Percentiles rank a stretch among this genome's conserved stretches.
These are phyloP conservation scores for Eulemur albifrons DNA, from an alignment of 2,797 vertebrate species.

Conservation along the genomic window DNA sequence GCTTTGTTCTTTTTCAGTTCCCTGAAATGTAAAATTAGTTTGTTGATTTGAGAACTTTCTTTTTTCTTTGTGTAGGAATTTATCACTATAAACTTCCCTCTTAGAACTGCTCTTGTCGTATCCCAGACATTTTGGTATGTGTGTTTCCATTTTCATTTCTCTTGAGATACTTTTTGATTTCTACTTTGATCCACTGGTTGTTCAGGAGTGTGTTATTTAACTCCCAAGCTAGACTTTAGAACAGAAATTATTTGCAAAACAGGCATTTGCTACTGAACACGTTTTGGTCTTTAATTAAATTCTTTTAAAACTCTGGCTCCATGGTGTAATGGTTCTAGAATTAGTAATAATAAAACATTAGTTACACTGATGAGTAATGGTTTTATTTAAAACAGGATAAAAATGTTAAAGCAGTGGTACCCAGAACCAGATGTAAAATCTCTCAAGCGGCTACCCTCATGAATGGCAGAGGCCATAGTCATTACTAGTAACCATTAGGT, in stretches of 20 bases:
- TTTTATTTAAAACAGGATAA: constrained; percentile 69
- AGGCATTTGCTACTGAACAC: constrained; percentile 45
- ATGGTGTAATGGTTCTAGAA: constrained; percentile 56
- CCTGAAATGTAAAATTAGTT: neutral
- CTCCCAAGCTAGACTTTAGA: constrained; percentile 44
- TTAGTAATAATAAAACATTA: constrained; percentile 64
- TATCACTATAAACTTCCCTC: neutral
- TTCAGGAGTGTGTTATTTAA: neutral
- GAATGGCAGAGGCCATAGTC: neutral
- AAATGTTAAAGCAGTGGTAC: constrained; percentile 34
- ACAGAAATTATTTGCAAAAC: constrained; percentile 62
- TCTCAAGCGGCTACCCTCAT: neutral
- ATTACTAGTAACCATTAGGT: neutral
- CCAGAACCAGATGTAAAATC: neutral
- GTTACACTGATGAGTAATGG: constrained; percentile 33
- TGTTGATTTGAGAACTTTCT: neutral
- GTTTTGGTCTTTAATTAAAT: constrained; percentile 64
- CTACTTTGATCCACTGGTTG: neutral
- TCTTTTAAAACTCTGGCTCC: constrained; percentile 61
- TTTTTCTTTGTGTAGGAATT: neutral
- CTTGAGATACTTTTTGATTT: neutral
- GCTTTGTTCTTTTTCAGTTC: neutral
- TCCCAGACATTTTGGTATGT: neutral
- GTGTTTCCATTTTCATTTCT: neutral
- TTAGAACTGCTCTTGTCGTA: neutral